Evolutionary conservation across 2,797 vertebrate genomes (phyloP), one percentile per base, ranked within the genome.

Genomic region (Liparis tanakae): DNA sequence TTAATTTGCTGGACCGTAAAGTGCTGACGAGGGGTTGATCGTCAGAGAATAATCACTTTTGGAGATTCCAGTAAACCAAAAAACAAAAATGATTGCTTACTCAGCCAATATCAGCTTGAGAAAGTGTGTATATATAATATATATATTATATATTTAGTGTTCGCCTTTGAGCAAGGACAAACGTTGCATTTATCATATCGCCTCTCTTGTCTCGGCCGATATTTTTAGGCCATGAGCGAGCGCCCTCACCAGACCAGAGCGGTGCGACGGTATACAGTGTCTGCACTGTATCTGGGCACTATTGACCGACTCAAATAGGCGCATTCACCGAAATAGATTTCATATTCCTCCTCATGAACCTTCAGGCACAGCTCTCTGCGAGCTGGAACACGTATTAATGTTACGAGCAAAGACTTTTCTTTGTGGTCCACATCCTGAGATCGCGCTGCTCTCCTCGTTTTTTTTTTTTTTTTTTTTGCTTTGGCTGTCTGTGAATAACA

Each of bases 151-250:
- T 30, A 30, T 30, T 30, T 30, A 30, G 25, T 14, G 63, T 56
- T 70, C 56, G 3, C 57, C 39, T 34, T n/a, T 8, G 46, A 70
- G 22, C 84, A 89, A 92, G 90, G 91, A 83, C 91, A 85, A 89
- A 89, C 17, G 33, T 63, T 55, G 61, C 71, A 85, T 91, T 91
- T 67, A 85, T 91, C 87, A 90, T 88, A 90, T 93, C 82, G 46
- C 89, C 80, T 87, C 79, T 89, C 87, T 84, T 34, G 70, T 81
- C 81, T 71, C 76, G 67, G 74, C 18, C 39, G 84, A 78, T 92
- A 89, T 94, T 92, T 92, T 91, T 91, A 90, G 90, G 82, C 69
- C 51, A 7, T 83, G 80, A 87, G 77, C 80, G 51, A 83, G 82
- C 85, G 78, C 80, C 86, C 88, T 72, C 83, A 67, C 60, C 79